Evolutionary conservation across 2,113 vertebrate genomes (phyloP).

Genomic region (Rissa tridactyla): DNA sequence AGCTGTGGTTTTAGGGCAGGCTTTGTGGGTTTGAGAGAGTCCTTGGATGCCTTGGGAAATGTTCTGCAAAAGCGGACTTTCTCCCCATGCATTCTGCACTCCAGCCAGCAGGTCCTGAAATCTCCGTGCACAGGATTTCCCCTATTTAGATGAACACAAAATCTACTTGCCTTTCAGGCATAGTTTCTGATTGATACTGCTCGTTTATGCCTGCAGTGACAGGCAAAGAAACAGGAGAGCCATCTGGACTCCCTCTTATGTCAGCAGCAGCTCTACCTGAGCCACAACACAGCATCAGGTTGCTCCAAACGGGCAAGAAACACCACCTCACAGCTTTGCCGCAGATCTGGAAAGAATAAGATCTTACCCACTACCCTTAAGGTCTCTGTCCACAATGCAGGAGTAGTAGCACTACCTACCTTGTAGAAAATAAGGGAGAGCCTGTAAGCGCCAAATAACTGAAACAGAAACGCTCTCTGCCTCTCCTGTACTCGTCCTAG

Average conservation of each 20-base stretch:
- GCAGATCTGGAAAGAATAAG: not conserved
- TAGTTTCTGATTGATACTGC: not conserved
- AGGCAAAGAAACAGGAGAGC: not conserved
- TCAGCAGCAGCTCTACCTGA: not conserved
- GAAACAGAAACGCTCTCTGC: not conserved
- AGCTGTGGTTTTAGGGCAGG: constrained; percentile 63
- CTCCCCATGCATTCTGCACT: constrained; percentile 14
- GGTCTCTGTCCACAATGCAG: not conserved
- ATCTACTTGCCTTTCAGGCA: not conserved
- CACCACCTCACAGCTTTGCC: not conserved
- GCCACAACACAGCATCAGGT: not conserved
- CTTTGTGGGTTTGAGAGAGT: constrained; percentile 61
- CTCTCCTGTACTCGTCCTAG: not conserved
- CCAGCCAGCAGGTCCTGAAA: constrained; percentile 52
- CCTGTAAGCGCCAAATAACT: rapidly evolving
- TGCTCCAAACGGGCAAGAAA: not conserved
- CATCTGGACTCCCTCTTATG: not conserved
- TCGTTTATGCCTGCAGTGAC: not conserved
- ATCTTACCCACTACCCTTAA: not conserved
- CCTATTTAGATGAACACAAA: not conserved
- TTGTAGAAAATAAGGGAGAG: not conserved
- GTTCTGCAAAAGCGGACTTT: constrained; percentile 45
- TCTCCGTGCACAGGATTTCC: constrained; percentile 25
- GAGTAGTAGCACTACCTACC: not conserved
- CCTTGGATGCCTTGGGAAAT: constrained; percentile 64